phyloP scores from a whole-genome alignment of 2,113 vertebrate genomes.

The Aspiorhynchus laticeps region DNA sequence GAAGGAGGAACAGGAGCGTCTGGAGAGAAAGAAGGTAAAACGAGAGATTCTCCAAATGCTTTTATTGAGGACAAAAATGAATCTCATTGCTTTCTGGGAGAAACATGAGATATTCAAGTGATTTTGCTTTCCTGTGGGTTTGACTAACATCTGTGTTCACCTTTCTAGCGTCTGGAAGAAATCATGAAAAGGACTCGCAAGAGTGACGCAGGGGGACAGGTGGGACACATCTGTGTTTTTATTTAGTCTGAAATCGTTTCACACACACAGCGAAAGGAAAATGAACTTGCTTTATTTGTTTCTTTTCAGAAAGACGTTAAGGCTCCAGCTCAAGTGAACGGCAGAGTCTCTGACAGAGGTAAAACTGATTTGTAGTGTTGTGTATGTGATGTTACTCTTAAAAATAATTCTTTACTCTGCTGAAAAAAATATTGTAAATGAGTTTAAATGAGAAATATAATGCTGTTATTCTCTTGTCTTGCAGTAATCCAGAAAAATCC shows the following conservation, averaged over 20 bases:
- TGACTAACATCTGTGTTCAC: conserved; percentile 47
- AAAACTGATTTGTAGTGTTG: neutral
- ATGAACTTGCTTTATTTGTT: conserved; percentile 45
- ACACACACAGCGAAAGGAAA: neutral
- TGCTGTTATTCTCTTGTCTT: neutral
- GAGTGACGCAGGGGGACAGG: conserved; percentile 86
- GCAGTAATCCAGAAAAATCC: conserved; percentile 51
- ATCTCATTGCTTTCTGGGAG: neutral
- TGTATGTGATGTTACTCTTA: neutral
- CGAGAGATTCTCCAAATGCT: neutral
- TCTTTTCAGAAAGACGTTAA: conserved; percentile 77
- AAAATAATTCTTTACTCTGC: too few species aligned
- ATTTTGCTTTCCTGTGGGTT: conserved; percentile 53
- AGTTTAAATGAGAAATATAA: neutral
- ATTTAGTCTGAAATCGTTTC: neutral
- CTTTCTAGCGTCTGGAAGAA: conserved; percentile 90
- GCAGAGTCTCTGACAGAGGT: conserved; percentile 70
- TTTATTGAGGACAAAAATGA: neutral
- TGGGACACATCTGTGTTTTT: conserved; percentile 52
- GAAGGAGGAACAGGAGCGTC: conserved; percentile 91
- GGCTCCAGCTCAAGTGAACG: conserved; percentile 74
- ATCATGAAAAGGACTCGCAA: conserved; percentile 98
- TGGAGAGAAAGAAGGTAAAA: conserved; percentile 93
- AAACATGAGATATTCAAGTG: conserved; percentile 63
- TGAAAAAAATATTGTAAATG: conserved; percentile 58